A percentile compares a stretch with the other conserved stretches of the same genome.
phyloP scores from a whole-genome alignment of 2,888 invertebrate genomes.

The Mayetiola destructor region DNA sequence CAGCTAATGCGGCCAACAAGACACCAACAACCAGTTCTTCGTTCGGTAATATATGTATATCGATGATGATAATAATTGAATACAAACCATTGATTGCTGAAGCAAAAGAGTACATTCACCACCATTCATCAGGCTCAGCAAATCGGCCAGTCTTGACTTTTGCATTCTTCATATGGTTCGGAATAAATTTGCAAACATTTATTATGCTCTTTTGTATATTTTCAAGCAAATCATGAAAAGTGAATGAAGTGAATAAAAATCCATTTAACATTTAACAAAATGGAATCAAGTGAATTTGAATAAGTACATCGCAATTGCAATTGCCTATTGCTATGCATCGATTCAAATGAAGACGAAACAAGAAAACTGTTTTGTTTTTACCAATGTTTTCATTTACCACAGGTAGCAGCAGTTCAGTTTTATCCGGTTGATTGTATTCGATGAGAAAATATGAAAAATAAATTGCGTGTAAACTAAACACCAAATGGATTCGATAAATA shows the following conservation, averaged over 20 bases:
- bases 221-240: neutral
- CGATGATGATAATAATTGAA: no score
- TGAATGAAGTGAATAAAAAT: neutral
- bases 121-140: no score
- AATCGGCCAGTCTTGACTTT: no score
- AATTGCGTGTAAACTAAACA: constrained; percentile 14
- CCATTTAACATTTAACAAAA: neutral
- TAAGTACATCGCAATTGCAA: neutral
- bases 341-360: neutral
- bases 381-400: no score
- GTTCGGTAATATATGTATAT: no score
- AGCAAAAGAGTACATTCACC: no score
- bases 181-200: neutral
- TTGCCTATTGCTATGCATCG: no score
- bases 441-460: neutral
- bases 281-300: constrained; percentile 6
- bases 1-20: no score
- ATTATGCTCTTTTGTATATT: neutral
- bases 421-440: neutral
- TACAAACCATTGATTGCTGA: no score
- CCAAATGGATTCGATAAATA: constrained; percentile 16
- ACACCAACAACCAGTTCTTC: no score
- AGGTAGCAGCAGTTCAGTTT: neutral
- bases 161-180: no score
- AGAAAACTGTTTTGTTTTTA: no score